phyloP scores from a whole-genome alignment of 2,113 vertebrate species.

The Leptocoma aspasia region DNA sequence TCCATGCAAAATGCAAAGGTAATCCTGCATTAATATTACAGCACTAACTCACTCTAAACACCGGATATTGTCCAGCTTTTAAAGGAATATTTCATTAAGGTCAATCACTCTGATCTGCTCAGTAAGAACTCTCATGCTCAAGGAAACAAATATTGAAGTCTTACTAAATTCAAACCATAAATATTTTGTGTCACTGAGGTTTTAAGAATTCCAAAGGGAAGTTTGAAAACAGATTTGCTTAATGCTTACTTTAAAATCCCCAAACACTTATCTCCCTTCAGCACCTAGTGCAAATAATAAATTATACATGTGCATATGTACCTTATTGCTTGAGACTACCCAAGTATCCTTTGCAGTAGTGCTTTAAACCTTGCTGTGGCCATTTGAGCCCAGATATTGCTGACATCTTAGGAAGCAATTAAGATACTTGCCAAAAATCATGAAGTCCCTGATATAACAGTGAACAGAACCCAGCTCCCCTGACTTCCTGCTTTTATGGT shows the following conservation, averaged over 20 bases:
- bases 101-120: neutral
- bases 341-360: neutral
- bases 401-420: neutral
- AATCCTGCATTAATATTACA: neutral
- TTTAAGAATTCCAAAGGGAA: neutral
- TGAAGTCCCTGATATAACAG: neutral
- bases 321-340: neutral
- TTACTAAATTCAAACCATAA: neutral
- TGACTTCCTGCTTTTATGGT: neutral
- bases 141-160: neutral
- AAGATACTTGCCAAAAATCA: neutral
- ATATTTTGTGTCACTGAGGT: neutral
- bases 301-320: neutral
- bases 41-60: neutral
- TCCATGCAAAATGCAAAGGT: neutral
- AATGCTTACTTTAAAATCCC: neutral
- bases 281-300: neutral
- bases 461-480: neutral
- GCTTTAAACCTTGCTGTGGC: neutral
- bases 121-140: neutral
- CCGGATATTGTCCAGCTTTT: fast-evolving
- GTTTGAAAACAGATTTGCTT: neutral
- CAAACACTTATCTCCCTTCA: neutral
- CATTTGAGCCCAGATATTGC: neutral
- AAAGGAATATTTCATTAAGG: neutral